Conservation (phyloP, 2,797 vertebrate genomes). For the Megalops cyprinoides region DNA sequence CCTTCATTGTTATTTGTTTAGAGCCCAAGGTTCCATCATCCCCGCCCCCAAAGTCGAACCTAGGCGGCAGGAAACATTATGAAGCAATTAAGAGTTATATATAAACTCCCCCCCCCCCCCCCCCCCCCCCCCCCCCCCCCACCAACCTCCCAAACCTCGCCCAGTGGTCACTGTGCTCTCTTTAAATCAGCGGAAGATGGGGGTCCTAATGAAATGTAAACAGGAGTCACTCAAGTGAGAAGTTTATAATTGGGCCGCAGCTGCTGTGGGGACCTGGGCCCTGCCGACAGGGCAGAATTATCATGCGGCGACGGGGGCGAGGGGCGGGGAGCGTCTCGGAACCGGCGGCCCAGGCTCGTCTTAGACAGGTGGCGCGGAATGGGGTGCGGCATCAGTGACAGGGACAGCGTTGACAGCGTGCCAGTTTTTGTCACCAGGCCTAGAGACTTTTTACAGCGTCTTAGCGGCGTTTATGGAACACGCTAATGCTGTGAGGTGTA, state of each 20-base stretch:
- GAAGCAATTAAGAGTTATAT: conserved; percentile 78
- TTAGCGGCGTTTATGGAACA: too few species aligned
- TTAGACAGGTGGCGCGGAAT: not conserved
- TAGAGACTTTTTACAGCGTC: not conserved
- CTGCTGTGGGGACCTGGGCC: conserved; percentile 77
- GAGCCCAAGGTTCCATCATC: conserved; percentile 38
- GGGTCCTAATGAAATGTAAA: conserved; percentile 83
- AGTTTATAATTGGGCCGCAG: conserved; percentile 84
- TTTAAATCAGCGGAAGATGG: conserved; percentile 68
- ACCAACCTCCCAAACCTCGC: conserved; percentile 33
- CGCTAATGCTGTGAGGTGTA: too few species aligned
- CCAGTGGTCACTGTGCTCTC: conserved; percentile 59
- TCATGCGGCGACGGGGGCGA: not conserved
- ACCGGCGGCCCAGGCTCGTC: not conserved
- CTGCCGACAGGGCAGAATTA: conserved; percentile 51
- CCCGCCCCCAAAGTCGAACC: conserved; percentile 55
- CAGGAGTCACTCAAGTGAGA: conserved; percentile 79
- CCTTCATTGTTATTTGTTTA: not conserved
- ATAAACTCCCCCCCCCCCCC: conserved; percentile 48
- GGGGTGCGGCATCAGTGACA: not conserved
- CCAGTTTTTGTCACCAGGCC: not conserved
- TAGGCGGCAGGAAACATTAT: conserved; percentile 65
- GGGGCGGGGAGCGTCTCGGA: not conserved
- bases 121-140: conserved; percentile 38
- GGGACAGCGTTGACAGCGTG: not conserved